Conservation (phyloP, 1,140 invertebrate genomes). For the Neelides sp. region DNA sequence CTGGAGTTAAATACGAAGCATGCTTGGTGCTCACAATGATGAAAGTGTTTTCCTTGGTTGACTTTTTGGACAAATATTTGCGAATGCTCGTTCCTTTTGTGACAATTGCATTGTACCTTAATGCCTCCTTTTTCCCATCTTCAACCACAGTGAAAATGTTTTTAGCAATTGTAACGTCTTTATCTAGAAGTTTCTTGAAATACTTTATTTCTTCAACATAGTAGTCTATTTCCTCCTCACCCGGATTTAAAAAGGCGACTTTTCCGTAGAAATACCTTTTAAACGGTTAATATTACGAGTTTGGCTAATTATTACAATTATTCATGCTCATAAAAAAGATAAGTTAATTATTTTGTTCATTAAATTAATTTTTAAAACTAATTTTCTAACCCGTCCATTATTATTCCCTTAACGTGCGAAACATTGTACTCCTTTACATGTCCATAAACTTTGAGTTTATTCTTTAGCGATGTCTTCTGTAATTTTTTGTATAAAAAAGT, state of each 20-base stretch:
- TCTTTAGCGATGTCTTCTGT: not conserved
- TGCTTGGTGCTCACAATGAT: conserved; percentile 17
- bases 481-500: not conserved
- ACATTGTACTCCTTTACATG: not conserved
- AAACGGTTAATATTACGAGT: not conserved
- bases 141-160: conserved; percentile 15
- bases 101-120: conserved; percentile 21
- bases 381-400: conserved; percentile 15
- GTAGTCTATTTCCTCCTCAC: not conserved
- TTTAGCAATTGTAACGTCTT: conserved; percentile 5
- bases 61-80: conserved; percentile 6
- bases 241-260: conserved; percentile 8
- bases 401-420: conserved; percentile 8
- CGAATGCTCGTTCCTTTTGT: conserved; percentile 12
- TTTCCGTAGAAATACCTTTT: conserved; percentile 21
- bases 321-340: not conserved
- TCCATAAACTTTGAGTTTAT: conserved; percentile 10
- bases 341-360: conserved; percentile 2
- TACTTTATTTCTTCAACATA: conserved; percentile 20
- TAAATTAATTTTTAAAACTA: too few relatives aligned
- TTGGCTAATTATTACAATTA: not conserved
- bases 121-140: not conserved
- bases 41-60: not conserved
- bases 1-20: conserved; percentile 21
- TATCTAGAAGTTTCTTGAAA: conserved; percentile 8